Evolutionary conservation across 2,797 vertebrate species (phyloP).

Genomic region (Naso thynnoides): DNA sequence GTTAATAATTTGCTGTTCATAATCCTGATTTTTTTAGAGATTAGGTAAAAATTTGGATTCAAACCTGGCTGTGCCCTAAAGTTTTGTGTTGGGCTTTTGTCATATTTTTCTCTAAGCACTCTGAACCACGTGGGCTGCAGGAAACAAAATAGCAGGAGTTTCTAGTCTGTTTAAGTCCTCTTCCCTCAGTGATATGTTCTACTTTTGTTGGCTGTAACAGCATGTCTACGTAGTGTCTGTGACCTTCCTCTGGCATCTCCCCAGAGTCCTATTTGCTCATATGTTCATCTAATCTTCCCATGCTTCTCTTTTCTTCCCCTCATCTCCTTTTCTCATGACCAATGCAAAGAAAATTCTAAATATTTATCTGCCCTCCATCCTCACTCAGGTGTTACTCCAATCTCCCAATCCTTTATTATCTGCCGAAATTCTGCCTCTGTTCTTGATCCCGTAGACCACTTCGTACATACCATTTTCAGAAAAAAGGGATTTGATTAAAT

Average conservation of each 20-base stretch:
- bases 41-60: not conserved
- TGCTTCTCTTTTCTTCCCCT: not conserved
- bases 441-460: constrained; percentile 22
- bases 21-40: not conserved
- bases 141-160: not conserved
- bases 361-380: constrained; percentile 12
- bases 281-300: too few relatives aligned
- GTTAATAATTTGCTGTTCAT: not conserved
- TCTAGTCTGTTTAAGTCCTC: constrained; percentile 28
- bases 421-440: constrained; percentile 27
- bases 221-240: constrained; percentile 36
- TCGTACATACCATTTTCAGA: constrained; percentile 18
- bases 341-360: not conserved
- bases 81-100: constrained; percentile 7
- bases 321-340: constrained; percentile 11
- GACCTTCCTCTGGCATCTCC: constrained; percentile 52
- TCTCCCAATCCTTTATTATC: constrained; percentile 5
- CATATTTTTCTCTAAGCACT: constrained; percentile 8
- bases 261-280: constrained; percentile 45
- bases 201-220: constrained; percentile 30
- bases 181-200: constrained; percentile 30
- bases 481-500: constrained; percentile 42
- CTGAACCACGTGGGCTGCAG: constrained; percentile 15
- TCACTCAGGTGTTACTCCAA: constrained; percentile 18
- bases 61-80: not conserved